Base-by-base conservation (phyloP, 2,113 vertebrate species). In the Carassius carassius region DNA sequence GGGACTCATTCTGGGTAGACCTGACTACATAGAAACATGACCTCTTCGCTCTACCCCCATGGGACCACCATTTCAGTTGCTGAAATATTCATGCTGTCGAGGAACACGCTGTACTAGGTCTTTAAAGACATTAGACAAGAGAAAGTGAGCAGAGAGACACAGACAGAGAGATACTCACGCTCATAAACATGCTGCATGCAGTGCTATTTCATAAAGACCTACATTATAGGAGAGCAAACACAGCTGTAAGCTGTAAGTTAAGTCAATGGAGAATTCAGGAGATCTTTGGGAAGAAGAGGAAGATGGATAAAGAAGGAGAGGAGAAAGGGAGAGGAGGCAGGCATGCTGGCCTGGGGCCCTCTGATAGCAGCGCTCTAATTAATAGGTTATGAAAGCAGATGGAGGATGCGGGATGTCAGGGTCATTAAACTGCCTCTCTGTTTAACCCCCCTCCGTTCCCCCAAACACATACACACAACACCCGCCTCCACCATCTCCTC, bases 361-460 rank as follows among this genome's bases (percentile, higher is more conserved):
- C 44, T 47, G 44, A 47, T 47, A 47, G 44, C 44, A 47, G 44
- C 11, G 11, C 44, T 47, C 44, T 47, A 47, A 47, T 47, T 44
- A 92, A 93, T 91, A 92, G 92, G 88, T 92, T 91, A 89, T 91
- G 89, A 91, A 92, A 90, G 91, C 91, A 92, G 90, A 92, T 85
- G 89, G 91, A 89, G 83, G 87, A 92, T 90, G 83, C 72, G 90
- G 85, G 86, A 89, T 89, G 90, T 88, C 88, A 85, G 84, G 82
- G 87, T 86, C 83, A 75, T 85, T 89, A 82, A 89, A 87, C 84
- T 84, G 78, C 84, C 86, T 87, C 84, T 82, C 78, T 84, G 75
- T 84, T 86, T 82, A 85, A 81, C 81, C 73, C 88, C 82, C 87
- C 78, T 83, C 56, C 54, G 19, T 70, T 79, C 35, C 76, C 74